Evolutionary conservation across 2,113 vertebrate species (phyloP), one percentile per base, ranked within the genome.

Genomic region (Grallaria varia): DNA sequence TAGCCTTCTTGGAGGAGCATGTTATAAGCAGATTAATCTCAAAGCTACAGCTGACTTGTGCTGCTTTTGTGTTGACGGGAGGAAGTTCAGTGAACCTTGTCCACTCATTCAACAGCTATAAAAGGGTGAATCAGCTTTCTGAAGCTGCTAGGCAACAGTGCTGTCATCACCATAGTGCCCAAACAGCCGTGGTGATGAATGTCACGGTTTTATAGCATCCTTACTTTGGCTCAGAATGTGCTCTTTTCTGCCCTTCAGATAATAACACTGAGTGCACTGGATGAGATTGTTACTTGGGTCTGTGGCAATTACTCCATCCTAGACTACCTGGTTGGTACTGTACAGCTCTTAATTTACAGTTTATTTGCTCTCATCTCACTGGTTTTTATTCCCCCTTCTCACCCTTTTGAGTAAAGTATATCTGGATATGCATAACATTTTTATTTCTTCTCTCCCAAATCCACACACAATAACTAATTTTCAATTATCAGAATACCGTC

Each of bases 81-180:
- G 58, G 59, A 83, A 87, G 53, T 79, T 90, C 50, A 86, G 23
- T 80, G 78, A 94, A 91, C 87, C 58, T 89, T 83, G 87, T 66
- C 71, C 50, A n/a, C 35, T 78, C 81, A 69, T 94, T 68, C 71
- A 91, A 50, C 37, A 87, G 53, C 87, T 42, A 74, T 80, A 67
- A 91, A 89, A 60, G 37, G 37, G 14, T 89, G 81, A 94, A 87
- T 89, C 84, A 93, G 50, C 84, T 80, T 93, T 75, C 75, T 59
- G 72, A 83, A 59, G 84, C 75, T 95, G 75, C 94, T 30, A 94
- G 84, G 93, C 81, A 94, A 76, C 87, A 66, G 30, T 8, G 22
- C 87, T 96, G 71, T 90, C 85, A 91, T 35, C 62, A 64, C 37
- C 47, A n/a, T 4, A 44, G 37, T 53, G 71, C 74, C 84, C 1